These are phyloP conservation scores for Leptoteleia sp. DNA, from an alignment of 1,140 invertebrate genomes.

Conservation along the genomic window DNA sequence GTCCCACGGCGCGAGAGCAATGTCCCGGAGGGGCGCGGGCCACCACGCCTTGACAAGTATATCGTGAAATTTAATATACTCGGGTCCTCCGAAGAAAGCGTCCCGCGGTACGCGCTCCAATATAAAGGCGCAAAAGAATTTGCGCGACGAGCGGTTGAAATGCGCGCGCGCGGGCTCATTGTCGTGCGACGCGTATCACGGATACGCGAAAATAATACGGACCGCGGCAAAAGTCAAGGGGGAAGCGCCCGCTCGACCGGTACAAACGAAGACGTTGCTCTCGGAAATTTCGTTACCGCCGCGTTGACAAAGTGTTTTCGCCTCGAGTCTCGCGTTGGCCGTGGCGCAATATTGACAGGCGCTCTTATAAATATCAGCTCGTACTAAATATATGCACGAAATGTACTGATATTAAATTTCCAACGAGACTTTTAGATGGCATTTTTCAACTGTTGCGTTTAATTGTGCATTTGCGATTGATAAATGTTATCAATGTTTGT, in stretches of 20 bases:
- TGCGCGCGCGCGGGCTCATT: constrained; percentile 38
- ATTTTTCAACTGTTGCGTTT: too few species aligned
- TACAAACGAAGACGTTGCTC: constrained; percentile 28
- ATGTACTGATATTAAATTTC: too few species aligned
- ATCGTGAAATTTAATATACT: constrained; percentile 77
- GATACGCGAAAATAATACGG: constrained; percentile 26
- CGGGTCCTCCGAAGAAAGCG: constrained; percentile 60
- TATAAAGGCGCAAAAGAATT: constrained; percentile 58
- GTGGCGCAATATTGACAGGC: constrained; percentile 17
- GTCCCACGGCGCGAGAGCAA: constrained; percentile 70
- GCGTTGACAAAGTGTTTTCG: constrained; percentile 52
- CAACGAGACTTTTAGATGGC: too few species aligned
- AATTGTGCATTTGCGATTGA: too few species aligned
- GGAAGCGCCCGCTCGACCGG: constrained; percentile 22
- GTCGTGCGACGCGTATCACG: constrained; percentile 40
- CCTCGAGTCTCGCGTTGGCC: constrained; percentile 17
- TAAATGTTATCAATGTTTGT: too few species aligned
- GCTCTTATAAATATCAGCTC: constrained; percentile 26
- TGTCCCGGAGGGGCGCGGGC: constrained; percentile 68
- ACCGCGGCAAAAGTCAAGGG: constrained; percentile 31
- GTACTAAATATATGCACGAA: not conserved
- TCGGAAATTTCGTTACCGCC: constrained; percentile 44
- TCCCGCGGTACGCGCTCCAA: constrained; percentile 41
- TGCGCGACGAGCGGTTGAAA: constrained; percentile 50
- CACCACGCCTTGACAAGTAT: constrained; percentile 77